Percentiles rank a stretch among this genome's conserved stretches.
Conservation (phyloP, 1,140 invertebrate genomes). For the Drosophila lacertosa region DNA sequence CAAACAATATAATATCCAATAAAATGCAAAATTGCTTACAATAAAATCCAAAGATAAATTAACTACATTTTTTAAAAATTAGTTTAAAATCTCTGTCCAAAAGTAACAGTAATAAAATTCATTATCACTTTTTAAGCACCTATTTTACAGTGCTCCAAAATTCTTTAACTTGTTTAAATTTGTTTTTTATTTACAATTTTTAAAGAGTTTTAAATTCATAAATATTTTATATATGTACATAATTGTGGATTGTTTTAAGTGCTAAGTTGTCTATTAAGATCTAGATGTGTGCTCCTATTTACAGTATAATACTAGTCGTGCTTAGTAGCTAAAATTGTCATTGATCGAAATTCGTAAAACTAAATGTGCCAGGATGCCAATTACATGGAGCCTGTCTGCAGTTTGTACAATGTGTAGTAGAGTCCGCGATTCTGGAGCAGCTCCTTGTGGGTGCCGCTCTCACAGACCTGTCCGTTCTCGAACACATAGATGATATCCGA, state of each 20-base stretch:
- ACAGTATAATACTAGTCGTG: slow-evolving; percentile 48
- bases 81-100: no score
- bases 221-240: slow-evolving; percentile 4
- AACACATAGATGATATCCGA: slow-evolving; percentile 87
- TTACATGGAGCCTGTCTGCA: slow-evolving; percentile 84
- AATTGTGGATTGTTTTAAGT: background rate
- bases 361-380: slow-evolving; percentile 20
- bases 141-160: background rate
- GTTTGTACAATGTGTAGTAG: slow-evolving; percentile 89
- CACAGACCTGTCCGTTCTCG: slow-evolving; percentile 88
- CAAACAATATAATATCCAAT: no score
- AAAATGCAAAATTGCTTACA: no score
- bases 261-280: slow-evolving; percentile 2
- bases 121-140: background rate
- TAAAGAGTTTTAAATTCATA: slow-evolving; percentile 3
- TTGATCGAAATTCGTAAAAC: slow-evolving; percentile 62
- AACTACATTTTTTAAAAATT: no score
- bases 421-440: slow-evolving; percentile 87
- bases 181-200: slow-evolving; percentile 16
- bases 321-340: slow-evolving; percentile 3
- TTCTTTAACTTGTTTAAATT: background rate
- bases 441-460: slow-evolving; percentile 89
- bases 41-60: no score
- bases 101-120: no score
- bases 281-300: slow-evolving; percentile 14